Conservation (phyloP, 2,797 vertebrate species). For the Darevskia mixta region DNA sequence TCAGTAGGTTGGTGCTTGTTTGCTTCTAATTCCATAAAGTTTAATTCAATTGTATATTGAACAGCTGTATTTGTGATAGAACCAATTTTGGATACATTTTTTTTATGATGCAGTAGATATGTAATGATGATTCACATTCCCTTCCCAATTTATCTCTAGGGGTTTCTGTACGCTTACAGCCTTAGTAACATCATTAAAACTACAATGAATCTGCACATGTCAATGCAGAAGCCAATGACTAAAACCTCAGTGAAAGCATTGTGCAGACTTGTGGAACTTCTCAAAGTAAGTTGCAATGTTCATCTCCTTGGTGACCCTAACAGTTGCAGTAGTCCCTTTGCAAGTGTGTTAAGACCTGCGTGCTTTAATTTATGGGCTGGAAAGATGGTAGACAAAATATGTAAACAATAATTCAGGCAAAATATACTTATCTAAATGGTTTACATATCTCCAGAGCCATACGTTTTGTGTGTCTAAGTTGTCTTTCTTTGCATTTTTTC, state of each 20-base stretch:
- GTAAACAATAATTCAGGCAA: background rate
- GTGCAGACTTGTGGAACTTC: conserved; percentile 93
- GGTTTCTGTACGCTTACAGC: conserved; percentile 95
- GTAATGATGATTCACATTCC: background rate
- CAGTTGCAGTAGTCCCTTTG: background rate
- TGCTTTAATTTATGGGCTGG: background rate
- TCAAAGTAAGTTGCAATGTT: conserved; percentile 85
- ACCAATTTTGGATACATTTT: background rate
- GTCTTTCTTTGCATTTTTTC: background rate
- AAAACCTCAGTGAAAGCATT: conserved; percentile 97
- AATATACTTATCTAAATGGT: background rate
- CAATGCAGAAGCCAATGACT: conserved; percentile 98
- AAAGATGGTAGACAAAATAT: background rate
- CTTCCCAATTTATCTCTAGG: conserved; percentile 80
- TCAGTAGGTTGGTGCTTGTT: background rate
- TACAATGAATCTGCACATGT: conserved; percentile 99
- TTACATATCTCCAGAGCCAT: background rate
- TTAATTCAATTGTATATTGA: background rate
- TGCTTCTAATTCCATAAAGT: background rate
- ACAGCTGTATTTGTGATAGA: background rate
- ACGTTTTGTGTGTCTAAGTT: background rate
- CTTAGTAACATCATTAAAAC: conserved; percentile 96
- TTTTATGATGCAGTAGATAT: background rate
- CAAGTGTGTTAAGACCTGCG: background rate
- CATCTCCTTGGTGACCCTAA: background rate